Evolutionary conservation across 2,113 vertebrate genomes (phyloP).

Genomic region (Scopus umbretta): DNA sequence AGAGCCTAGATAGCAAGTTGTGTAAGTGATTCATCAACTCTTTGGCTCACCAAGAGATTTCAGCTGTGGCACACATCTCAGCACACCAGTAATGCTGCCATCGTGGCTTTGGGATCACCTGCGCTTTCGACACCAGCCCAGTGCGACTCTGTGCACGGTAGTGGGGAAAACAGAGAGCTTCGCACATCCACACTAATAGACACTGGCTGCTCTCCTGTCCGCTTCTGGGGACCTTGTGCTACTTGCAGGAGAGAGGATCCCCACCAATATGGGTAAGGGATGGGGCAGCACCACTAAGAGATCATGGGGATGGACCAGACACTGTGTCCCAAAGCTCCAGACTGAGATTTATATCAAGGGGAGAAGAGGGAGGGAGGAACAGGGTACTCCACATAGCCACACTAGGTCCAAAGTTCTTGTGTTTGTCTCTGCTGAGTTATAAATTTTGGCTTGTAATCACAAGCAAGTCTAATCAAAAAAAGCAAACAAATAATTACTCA

Average conservation of each 20-base stretch:
- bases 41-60: not conserved
- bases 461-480: not conserved
- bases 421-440: not conserved
- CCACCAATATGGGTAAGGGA: not conserved
- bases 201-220: not conserved
- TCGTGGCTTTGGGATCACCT: not conserved
- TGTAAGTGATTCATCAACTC: not conserved
- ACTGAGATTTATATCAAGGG: not conserved
- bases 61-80: not conserved
- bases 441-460: not conserved
- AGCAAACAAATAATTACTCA: not conserved
- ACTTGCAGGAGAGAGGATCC: not conserved
- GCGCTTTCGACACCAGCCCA: not conserved
- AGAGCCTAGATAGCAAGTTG: not conserved
- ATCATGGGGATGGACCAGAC: not conserved
- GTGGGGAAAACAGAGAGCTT: not conserved
- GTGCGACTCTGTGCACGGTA: rapidly evolving
- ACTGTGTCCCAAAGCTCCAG: not conserved
- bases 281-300: not conserved
- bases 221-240: not conserved
- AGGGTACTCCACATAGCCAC: not conserved
- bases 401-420: not conserved
- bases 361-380: not conserved
- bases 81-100: rapidly evolving
- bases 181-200: not conserved